A percentile compares a stretch with the other conserved stretches of the same genome.
Conservation (phyloP, 1,140 invertebrate genomes). For the Centruroides sculpturatus region DNA sequence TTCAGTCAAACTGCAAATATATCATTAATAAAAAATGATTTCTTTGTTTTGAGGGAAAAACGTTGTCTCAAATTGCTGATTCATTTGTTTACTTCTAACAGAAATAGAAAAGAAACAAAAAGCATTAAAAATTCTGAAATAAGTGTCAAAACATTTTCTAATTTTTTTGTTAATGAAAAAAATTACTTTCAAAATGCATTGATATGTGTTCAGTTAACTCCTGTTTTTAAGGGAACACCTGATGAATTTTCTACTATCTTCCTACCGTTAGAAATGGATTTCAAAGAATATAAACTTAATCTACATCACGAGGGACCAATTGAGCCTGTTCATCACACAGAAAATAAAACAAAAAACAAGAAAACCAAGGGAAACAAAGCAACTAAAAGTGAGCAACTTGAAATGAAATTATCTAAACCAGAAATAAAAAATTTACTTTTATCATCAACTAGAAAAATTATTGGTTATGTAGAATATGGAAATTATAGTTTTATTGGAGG, state of each 20-base stretch:
- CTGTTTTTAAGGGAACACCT: background rate
- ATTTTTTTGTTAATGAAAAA: background rate
- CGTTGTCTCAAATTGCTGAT: background rate
- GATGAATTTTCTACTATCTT: constrained; percentile 1
- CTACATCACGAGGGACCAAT: background rate
- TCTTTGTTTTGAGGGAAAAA: background rate
- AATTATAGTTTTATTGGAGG: constrained; percentile 1
- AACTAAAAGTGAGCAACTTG: background rate
- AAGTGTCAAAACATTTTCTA: background rate
- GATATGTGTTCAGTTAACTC: background rate
- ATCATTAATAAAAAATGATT: background rate
- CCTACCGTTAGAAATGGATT: background rate
- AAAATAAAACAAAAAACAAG: background rate
- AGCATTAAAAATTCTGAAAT: background rate
- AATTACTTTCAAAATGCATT: background rate
- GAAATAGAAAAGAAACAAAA: background rate
- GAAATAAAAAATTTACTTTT: background rate
- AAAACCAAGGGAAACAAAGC: background rate
- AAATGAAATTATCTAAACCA: background rate
- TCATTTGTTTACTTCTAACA: background rate
- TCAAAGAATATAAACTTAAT: background rate
- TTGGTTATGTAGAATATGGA: constrained; percentile 10
- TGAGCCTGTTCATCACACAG: constrained; percentile 1
- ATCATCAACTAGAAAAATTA: constrained; percentile 4
- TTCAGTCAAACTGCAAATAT: background rate